Evolutionary conservation across 2,113 vertebrate species (phyloP).

Genomic region (Aphyosemion australe): DNA sequence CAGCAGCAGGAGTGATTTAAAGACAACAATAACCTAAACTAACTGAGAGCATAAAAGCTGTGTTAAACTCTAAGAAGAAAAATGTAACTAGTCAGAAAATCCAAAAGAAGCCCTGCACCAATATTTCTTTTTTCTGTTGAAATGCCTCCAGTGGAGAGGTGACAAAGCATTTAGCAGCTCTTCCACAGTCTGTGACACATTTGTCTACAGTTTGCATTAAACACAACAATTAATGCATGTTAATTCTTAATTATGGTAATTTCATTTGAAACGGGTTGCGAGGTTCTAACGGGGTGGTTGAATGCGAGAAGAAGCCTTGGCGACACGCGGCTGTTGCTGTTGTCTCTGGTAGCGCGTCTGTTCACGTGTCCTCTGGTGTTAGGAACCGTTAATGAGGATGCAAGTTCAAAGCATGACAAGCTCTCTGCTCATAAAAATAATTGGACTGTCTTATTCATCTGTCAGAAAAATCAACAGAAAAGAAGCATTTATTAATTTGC

Average conservation of each 20-base stretch:
- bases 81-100: neutral
- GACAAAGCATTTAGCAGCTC: constrained; percentile 87
- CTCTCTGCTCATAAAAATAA: constrained; percentile 66
- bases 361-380: constrained; percentile 75
- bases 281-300: constrained; percentile 90
- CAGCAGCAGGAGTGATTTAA: neutral
- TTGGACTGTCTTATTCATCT: constrained; percentile 58
- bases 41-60: neutral
- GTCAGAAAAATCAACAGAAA: constrained; percentile 46
- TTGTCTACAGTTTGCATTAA: constrained; percentile 92
- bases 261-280: constrained; percentile 89
- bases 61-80: too few species aligned
- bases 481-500: constrained; percentile 46
- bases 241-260: constrained; percentile 99
- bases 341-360: constrained; percentile 84
- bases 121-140: neutral
- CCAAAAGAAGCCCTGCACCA: neutral
- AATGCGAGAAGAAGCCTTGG: constrained; percentile 84
- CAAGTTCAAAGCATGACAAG: constrained; percentile 75
- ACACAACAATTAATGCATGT: constrained; percentile 97
- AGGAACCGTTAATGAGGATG: constrained; percentile 71
- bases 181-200: constrained; percentile 89
- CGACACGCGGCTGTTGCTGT: constrained; percentile 75
- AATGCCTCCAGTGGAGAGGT: constrained; percentile 78
- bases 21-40: neutral